Evolutionary conservation across 2,888 invertebrate species (phyloP).

Genomic region (Hermodice carunculata): DNA sequence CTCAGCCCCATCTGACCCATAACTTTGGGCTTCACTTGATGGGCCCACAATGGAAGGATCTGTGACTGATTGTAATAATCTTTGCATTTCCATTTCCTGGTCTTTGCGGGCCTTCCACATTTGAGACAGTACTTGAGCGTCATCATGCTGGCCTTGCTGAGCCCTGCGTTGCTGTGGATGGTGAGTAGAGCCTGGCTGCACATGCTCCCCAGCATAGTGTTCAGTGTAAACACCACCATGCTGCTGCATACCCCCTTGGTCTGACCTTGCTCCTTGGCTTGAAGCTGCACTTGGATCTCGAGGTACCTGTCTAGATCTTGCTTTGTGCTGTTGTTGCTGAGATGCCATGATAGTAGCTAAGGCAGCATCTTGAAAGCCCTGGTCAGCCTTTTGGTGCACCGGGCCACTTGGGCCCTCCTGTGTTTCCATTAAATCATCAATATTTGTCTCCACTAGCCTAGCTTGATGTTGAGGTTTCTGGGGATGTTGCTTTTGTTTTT

Average conservation of each 20-base stretch:
- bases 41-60: slow-evolving; percentile 4
- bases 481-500: not conserved
- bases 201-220: too few species aligned
- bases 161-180: too few species aligned
- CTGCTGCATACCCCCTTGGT: too few species aligned
- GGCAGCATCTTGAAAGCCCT: slow-evolving; percentile 19
- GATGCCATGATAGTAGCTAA: slow-evolving; percentile 2
- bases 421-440: too few species aligned
- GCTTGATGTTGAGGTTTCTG: not conserved
- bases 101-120: slow-evolving; percentile 32
- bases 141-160: too few species aligned
- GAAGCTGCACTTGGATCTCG: too few species aligned
- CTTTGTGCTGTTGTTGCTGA: not conserved
- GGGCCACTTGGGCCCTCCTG: not conserved
- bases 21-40: slow-evolving; percentile 1
- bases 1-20: slow-evolving; percentile 6
- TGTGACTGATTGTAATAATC: slow-evolving; percentile 19
- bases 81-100: slow-evolving; percentile 30
- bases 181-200: too few species aligned
- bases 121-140: slow-evolving; percentile 15
- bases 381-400: not conserved
- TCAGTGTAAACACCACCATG: too few species aligned
- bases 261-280: too few species aligned
- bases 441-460: not conserved
- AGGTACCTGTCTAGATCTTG: not conserved